These are phyloP conservation scores for Silurus asotus DNA, from an alignment of 2,113 vertebrate genomes.

Conservation along the genomic window DNA sequence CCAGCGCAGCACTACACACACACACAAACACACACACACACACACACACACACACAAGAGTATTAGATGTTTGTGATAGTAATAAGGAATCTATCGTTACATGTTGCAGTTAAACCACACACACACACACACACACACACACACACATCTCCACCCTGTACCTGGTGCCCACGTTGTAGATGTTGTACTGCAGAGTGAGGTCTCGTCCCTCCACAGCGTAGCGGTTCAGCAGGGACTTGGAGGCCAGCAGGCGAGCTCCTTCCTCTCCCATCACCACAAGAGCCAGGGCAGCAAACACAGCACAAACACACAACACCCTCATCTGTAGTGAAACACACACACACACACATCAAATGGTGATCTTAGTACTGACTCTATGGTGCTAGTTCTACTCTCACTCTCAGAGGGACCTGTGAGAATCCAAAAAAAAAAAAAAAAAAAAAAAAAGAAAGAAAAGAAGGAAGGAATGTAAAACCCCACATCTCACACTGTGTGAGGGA, in stretches of 20 bases:
- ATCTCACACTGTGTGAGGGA: too few relatives aligned
- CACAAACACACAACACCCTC: slow-evolving; percentile 62
- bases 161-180: slow-evolving; percentile 98
- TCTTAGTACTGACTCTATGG: neutral
- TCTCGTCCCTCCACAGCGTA: slow-evolving; percentile 94
- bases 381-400: neutral
- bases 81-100: neutral
- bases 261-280: slow-evolving; percentile 77
- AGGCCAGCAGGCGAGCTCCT: slow-evolving; percentile 89
- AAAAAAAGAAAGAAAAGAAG: too few relatives aligned
- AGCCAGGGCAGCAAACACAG: slow-evolving; percentile 64
- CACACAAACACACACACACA: neutral
- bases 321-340: slow-evolving; percentile 62
- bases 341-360: neutral
- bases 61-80: neutral
- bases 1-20: slow-evolving; percentile 83
- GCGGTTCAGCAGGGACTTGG: slow-evolving; percentile 90
- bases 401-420: too few relatives aligned
- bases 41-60: too few relatives aligned
- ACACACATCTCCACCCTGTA: slow-evolving; percentile 46
- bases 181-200: slow-evolving; percentile 92
- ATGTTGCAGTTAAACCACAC: neutral
- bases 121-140: too few relatives aligned
- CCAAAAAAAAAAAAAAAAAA: too few relatives aligned
- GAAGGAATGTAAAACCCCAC: too few relatives aligned